phyloP scores from a whole-genome alignment of 2,888 invertebrate species.

The Argynnis bischoffii region DNA sequence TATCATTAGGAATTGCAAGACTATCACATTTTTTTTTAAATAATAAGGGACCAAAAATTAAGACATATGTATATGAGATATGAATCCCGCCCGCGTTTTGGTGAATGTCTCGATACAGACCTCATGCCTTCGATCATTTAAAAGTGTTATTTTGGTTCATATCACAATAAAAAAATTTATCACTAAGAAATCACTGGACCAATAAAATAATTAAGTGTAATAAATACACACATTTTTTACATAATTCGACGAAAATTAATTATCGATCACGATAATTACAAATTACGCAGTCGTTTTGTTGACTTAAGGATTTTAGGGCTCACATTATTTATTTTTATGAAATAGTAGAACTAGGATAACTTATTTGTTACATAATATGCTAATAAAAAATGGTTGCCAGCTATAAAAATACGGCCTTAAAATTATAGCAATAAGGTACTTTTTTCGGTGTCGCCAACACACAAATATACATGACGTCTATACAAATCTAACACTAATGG shows the following conservation, averaged over 20 bases:
- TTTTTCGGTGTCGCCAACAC: conserved; percentile 43
- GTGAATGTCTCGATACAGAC: not conserved
- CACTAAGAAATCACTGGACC: conserved; percentile 17
- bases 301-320: not conserved
- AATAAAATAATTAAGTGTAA: not conserved
- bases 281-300: conserved; percentile 3
- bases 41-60: not conserved
- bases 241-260: not conserved
- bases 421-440: conserved; percentile 43
- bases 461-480: conserved; percentile 47
- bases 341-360: not conserved
- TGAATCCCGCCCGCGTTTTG: not conserved
- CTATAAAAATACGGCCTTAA: conserved; percentile 30
- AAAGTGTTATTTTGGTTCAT: conserved; percentile 2
- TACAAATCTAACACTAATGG: conserved; percentile 49
- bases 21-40: not conserved
- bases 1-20: not conserved
- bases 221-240: not conserved
- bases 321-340: not conserved
- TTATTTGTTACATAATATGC: not conserved
- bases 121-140: not conserved
- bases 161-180: not conserved
- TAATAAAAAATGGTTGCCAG: not conserved
- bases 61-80: not conserved
- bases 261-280: not conserved